Base-by-base conservation (phyloP, 2,113 vertebrate species). In the Sciurus niger region DNA sequence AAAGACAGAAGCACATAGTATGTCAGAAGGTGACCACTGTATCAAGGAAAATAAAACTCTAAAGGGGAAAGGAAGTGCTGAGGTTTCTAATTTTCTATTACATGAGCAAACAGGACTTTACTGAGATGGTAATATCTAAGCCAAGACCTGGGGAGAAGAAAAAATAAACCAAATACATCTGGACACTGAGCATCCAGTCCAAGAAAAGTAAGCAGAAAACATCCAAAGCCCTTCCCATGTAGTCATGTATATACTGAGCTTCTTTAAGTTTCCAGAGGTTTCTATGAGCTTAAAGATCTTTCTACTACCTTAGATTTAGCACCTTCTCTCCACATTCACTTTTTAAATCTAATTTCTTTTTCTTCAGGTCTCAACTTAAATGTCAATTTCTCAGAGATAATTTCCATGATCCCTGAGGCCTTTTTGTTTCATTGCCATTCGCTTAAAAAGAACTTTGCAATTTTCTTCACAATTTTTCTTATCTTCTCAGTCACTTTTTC, bases 231-330 rank as follows among this genome's bases (percentile, higher is more conserved):
- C 4, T 11, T 63, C 40, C 2, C 1, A 13, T 43, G 0, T 70
- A 77, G 2, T 80, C n/a, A 48, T 91, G 11, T 92, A 37, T 76
- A 70, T 43, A 70, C 2, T 60, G 76, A 87, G 43, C 8, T 18
- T 46, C 2, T 67, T 92, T 32, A 2, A 3, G 34, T 43, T 92
- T 77, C 16, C n/a, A 83, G 25, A 58, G 63, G 88, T 20, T 70
- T 84, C 1, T 4, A 37, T n/a, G 55, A 46, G 43, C 11, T 67
- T 13, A 24, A 30, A 11, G 34, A 37, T 11, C 12, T 68, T 85
- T 76, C 55, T 86, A 25, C 14, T 77, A 24, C 25, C 18, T 96
- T 95, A 74, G 25, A 32, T 68, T 90, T 80, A 90, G 73, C 6
- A 46, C 2, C 0, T 32, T 12, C 1, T 84, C 13, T 77, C 60